A percentile compares a stretch with the other conserved stretches of the same genome.
Evolutionary conservation across 92 coral and sea anemone genomes (phyloP).

Genomic region (Epizoanthus ramosus): DNA sequence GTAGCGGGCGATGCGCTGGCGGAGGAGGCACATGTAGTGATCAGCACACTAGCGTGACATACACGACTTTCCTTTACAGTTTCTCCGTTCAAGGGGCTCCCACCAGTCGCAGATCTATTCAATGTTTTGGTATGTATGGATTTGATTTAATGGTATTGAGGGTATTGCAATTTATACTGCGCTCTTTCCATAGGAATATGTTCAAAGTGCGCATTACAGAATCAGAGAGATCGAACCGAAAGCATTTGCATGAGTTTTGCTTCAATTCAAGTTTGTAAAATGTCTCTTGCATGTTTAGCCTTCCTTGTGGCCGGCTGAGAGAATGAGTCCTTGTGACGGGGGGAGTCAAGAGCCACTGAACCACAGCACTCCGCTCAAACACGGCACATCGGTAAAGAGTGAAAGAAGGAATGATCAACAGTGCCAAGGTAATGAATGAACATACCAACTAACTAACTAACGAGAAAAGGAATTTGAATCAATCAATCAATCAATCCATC

Average conservation of each 20-base stretch:
- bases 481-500: too few relatives aligned
- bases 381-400: background rate
- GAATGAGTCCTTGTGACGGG: slow-evolving; percentile 20
- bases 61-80: background rate
- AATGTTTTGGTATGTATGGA: slow-evolving; percentile 27
- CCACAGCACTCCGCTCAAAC: slow-evolving; percentile 10
- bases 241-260: background rate
- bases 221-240: too few relatives aligned
- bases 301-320: slow-evolving; percentile 30
- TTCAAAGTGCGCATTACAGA: too few relatives aligned
- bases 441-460: too few relatives aligned
- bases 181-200: too few relatives aligned
- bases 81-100: slow-evolving; percentile 34
- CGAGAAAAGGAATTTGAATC: too few relatives aligned
- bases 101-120: slow-evolving; percentile 41
- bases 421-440: background rate
- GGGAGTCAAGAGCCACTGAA: slow-evolving; percentile 6
- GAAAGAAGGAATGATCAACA: slow-evolving; percentile 11
- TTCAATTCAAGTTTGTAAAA: background rate
- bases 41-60: too few relatives aligned
- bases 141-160: background rate
- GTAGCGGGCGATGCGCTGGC: too few relatives aligned
- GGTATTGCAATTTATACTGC: too few relatives aligned
- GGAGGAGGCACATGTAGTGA: too few relatives aligned
- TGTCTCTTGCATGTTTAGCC: slow-evolving; percentile 7